phyloP scores from a whole-genome alignment of 2,113 vertebrate species.

The Upupa epops region DNA sequence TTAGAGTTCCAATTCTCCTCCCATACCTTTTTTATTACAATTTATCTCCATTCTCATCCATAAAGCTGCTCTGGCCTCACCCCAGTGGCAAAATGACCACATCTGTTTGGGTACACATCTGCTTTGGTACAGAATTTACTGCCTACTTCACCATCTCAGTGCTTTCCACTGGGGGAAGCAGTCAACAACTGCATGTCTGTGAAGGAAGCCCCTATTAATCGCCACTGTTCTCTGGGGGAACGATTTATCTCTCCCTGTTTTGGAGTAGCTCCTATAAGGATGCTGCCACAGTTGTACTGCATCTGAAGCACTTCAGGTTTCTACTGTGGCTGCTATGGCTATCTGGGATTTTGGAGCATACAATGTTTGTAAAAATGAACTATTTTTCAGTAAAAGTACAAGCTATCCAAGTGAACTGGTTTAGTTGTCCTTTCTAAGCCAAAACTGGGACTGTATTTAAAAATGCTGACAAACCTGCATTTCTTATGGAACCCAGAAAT shows the following conservation, averaged over 20 bases:
- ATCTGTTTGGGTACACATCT: conserved; percentile 24
- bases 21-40: conserved; percentile 14
- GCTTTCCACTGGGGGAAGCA: neutral
- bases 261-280: neutral
- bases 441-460: neutral
- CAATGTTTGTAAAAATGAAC: no score
- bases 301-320: neutral
- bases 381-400: no score
- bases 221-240: neutral
- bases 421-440: neutral
- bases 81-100: conserved; percentile 30
- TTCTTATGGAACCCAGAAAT: neutral
- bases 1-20: neutral
- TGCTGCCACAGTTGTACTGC: neutral
- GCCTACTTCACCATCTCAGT: neutral
- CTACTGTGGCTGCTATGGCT: neutral
- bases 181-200: neutral
- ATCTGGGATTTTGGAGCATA: neutral
- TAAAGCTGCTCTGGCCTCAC: conserved; percentile 2
- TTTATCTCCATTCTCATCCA: conserved; percentile 3
- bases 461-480: neutral
- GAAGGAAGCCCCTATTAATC: neutral
- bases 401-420: neutral
- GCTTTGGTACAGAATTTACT: neutral
- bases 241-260: neutral